Evolutionary conservation across 1,140 invertebrate genomes (phyloP), one percentile per base, ranked within the genome.

Genomic region (Dysdera silvatica): DNA sequence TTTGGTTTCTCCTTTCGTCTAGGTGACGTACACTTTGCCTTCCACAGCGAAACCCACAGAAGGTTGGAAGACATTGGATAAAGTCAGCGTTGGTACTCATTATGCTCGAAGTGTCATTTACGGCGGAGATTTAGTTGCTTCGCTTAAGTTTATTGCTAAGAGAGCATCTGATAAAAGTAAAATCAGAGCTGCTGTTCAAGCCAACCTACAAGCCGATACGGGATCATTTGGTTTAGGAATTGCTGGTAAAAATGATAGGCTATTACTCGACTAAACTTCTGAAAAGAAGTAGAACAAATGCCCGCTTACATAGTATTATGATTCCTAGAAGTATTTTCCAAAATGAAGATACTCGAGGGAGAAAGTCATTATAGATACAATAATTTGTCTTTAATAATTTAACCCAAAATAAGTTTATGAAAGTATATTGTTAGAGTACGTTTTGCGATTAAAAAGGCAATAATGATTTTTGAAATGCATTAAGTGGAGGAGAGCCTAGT

Each of bases 71-170:
- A 33, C 18, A 0, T 29, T 66, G 2, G 64, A 66, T 20, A 31
- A 4, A 18, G 24, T 35, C 10, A 10, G 40, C 12, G 28, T 61
- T 10, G 60, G 65, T 1, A 61, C 65, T 10, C 65, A 66, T 26
- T 66, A 56, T 20, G 65, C 53, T 24, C 52, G 65, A n/a, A 57
- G 53, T 33, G 51, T 66, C 6, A 66, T 59, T 14, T 66, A 61
- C 29, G 65, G 65, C 2, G 65, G 65, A n/a, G 65, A 66, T 57
- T 47, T 66, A 14, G 56, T 66, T 4, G 65, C 65, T 23, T 61
- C 65, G 12, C 35, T 66, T 7, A 18, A 54, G 16, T 66, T 66
- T 43, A 48, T 28, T 4, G 65, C 65, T 8, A 51, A 57, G 28
- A 61, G 57, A 20, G n/a, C 65, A 18, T 49, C 47, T 0, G 65